phyloP scores from a whole-genome alignment of 2,113 vertebrate species.

The Passer montanus region DNA sequence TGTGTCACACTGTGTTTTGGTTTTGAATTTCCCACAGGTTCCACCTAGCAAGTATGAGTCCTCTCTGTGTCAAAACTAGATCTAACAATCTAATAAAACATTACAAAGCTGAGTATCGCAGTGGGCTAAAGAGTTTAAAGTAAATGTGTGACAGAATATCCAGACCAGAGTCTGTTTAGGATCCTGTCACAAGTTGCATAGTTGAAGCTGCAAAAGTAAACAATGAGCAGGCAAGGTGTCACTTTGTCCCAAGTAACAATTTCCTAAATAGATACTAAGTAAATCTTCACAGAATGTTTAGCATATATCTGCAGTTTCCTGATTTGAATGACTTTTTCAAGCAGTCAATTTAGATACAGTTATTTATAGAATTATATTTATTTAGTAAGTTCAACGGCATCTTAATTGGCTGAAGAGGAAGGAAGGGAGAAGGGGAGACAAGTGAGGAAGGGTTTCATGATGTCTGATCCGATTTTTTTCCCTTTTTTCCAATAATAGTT shows the following conservation, averaged over 20 bases:
- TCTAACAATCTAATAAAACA: neutral
- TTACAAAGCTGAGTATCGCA: neutral
- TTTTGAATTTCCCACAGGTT: neutral
- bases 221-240: neutral
- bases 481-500: neutral
- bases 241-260: neutral
- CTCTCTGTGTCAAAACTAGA: neutral
- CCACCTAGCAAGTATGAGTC: neutral
- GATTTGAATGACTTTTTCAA: neutral
- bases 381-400: neutral
- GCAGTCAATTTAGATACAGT: neutral
- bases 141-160: neutral
- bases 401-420: neutral
- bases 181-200: no score
- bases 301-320: neutral
- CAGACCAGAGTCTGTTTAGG: neutral
- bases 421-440: neutral
- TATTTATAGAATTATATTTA: neutral
- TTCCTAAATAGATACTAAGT: neutral
- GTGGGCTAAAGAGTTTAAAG: neutral
- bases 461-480: neutral
- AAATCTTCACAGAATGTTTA: neutral
- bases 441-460: neutral
- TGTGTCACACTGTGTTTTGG: neutral
- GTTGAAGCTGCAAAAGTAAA: neutral